phyloP scores from a whole-genome alignment of 2,113 vertebrate species.

The Cyanistes caeruleus region DNA sequence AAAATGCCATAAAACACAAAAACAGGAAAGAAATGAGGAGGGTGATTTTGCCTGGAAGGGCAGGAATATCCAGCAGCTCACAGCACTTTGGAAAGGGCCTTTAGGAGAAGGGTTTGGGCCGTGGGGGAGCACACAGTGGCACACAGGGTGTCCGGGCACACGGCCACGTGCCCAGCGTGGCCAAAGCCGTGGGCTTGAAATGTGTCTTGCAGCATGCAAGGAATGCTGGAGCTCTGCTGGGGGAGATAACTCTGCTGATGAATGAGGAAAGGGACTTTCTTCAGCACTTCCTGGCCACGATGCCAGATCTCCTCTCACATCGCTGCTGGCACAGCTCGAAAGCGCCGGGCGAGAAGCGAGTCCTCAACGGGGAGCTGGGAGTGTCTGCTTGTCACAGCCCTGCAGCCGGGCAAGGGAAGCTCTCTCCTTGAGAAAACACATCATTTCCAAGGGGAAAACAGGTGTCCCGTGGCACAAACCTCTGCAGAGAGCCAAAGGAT shows the following conservation, averaged over 20 bases:
- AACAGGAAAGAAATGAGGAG: not conserved
- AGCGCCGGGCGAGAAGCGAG: not conserved
- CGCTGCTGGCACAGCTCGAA: not conserved
- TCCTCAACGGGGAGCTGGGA: not conserved
- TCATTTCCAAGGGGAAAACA: accelerated
- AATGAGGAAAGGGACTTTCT: not conserved
- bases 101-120: not conserved
- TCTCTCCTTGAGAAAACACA: not conserved
- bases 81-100: not conserved
- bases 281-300: not conserved
- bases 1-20: accelerated
- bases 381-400: not conserved
- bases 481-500: not conserved
- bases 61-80: not conserved
- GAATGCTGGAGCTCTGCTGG: not conserved
- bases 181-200: not conserved
- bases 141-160: accelerated
- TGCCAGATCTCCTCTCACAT: constrained; percentile 38
- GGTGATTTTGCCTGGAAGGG: not conserved
- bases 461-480: accelerated
- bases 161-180: accelerated
- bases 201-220: not conserved
- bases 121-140: not conserved
- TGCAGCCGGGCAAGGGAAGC: not conserved
- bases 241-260: not conserved